These are phyloP conservation scores for Poecilia gillii DNA, from an alignment of 2,797 vertebrate species.

Conservation along the genomic window DNA sequence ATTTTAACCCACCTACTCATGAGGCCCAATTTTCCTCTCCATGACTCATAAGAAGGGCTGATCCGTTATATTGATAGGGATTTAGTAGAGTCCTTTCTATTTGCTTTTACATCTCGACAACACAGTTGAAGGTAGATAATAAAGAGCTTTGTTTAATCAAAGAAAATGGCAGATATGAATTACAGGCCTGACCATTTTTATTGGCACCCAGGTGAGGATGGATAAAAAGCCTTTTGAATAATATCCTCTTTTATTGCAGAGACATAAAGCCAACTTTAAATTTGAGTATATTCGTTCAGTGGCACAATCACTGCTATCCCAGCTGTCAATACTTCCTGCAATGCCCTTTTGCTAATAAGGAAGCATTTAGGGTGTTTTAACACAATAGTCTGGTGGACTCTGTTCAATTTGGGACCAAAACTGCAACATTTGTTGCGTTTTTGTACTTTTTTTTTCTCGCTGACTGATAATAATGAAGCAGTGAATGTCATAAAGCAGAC, in stretches of 20 bases:
- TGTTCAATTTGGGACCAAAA: too few species aligned
- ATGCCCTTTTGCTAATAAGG: background rate
- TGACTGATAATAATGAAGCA: background rate
- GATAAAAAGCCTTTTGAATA: background rate
- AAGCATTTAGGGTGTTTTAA: background rate
- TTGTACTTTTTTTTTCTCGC: background rate
- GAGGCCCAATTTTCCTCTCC: constrained; percentile 13
- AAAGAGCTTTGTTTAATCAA: constrained; percentile 8
- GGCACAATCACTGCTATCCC: background rate
- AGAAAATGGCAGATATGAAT: background rate
- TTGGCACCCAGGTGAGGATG: background rate
- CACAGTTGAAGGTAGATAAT: background rate
- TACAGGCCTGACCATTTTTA: background rate
- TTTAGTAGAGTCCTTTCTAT: background rate
- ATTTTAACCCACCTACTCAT: constrained; percentile 16
- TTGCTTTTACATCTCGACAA: background rate
- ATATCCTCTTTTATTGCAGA: background rate
- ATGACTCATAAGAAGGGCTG: constrained; percentile 22
- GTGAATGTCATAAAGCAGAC: background rate
- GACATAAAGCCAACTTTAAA: background rate
- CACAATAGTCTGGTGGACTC: too few species aligned
- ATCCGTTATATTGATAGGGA: background rate
- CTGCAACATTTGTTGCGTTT: too few species aligned
- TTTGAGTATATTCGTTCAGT: background rate
- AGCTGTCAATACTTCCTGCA: background rate